These are phyloP conservation scores for Sebastes cheni DNA, from an alignment of 2,797 vertebrate species.

Conservation along the genomic window DNA sequence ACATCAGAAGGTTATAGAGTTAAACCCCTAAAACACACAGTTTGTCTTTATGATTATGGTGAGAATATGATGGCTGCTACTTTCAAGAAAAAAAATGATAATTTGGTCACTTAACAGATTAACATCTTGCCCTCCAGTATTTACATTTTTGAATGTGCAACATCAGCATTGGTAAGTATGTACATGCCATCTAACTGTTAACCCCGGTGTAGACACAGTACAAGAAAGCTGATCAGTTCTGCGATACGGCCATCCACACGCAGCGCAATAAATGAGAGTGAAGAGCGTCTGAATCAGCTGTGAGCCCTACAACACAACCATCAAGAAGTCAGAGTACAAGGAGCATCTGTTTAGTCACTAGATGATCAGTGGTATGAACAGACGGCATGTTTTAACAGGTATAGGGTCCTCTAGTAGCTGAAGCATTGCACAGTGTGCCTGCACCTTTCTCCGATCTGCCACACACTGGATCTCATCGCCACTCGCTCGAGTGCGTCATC, in stretches of 20 bases:
- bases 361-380: constrained; percentile 57
- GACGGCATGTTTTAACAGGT: constrained; percentile 63
- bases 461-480: constrained; percentile 5
- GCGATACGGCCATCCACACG: constrained; percentile 73
- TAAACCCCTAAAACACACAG: constrained; percentile 35
- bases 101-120: constrained; percentile 78
- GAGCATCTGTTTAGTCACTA: constrained; percentile 59
- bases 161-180: constrained; percentile 86
- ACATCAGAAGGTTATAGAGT: constrained; percentile 34
- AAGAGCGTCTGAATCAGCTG: constrained; percentile 34
- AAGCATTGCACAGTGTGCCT: constrained; percentile 56
- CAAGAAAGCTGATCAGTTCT: constrained; percentile 83
- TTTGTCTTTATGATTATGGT: constrained; percentile 28
- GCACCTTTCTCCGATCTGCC: constrained; percentile 10
- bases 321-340: constrained; percentile 47
- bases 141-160: constrained; percentile 90
- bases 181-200: constrained; percentile 78
- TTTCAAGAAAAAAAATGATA: constrained; percentile 20
- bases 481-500: not conserved
- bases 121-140: constrained; percentile 73
- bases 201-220: constrained; percentile 80
- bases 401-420: constrained; percentile 62
- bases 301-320: constrained; percentile 52
- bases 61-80: constrained; percentile 59
- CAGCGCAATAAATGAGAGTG: constrained; percentile 70